Conservation (phyloP, 2,113 vertebrate species). For the Nerophis lumbriciformis region DNA sequence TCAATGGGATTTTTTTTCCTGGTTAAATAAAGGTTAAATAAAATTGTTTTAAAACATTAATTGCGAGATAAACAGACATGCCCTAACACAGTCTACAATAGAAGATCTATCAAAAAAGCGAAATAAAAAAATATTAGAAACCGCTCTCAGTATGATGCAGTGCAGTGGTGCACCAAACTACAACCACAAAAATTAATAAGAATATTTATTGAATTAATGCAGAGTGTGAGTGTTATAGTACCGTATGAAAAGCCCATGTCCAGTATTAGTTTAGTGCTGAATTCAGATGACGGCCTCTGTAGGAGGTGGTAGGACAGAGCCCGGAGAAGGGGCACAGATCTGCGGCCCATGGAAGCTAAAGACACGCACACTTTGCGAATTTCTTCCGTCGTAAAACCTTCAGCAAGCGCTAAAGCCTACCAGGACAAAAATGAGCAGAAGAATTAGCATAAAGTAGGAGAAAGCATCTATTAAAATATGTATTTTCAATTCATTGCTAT, state of each 20-base stretch:
- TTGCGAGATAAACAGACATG: background rate
- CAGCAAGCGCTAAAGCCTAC: conserved; percentile 84
- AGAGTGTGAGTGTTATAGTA: conserved; percentile 34
- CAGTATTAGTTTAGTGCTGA: conserved; percentile 69
- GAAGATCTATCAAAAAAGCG: no score
- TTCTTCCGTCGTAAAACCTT: conserved; percentile 77
- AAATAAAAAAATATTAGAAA: no score
- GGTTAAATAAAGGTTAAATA: no score
- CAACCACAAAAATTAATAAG: no score
- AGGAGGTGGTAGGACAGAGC: conserved; percentile 85
- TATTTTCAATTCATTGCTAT: background rate
- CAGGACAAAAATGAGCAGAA: background rate
- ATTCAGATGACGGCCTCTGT: conserved; percentile 72
- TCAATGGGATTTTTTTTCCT: no score
- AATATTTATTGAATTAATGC: background rate
- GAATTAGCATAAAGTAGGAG: background rate
- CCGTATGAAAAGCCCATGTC: conserved; percentile 82
- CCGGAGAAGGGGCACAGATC: conserved; percentile 79
- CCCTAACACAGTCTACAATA: background rate
- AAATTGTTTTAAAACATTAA: no score
- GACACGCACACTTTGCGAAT: conserved; percentile 70
- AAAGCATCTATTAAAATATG: background rate
- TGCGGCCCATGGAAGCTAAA: conserved; percentile 73
- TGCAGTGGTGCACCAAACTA: no score
- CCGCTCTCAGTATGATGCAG: no score